phyloP scores from a whole-genome alignment of 2,888 invertebrate species.

The Pimpla rufipes region DNA sequence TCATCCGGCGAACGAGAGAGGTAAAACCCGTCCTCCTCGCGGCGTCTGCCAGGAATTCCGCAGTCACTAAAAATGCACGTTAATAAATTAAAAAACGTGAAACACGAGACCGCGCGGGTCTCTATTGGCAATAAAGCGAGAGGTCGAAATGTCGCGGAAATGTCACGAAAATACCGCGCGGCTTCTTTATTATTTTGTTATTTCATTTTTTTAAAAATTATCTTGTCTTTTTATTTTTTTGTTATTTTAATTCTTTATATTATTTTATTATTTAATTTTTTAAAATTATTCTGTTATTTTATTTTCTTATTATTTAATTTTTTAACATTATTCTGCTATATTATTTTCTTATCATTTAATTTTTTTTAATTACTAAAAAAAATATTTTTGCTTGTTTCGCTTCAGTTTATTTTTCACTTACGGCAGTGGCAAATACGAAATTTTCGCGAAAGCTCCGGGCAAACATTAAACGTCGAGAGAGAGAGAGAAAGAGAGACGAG shows the following conservation, averaged over 20 bases:
- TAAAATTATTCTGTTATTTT: not conserved
- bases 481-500: not conserved
- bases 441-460: constrained; percentile 17
- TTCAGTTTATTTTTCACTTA: not conserved
- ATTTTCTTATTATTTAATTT: not conserved
- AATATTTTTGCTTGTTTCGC: not conserved
- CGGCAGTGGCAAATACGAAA: constrained; percentile 11
- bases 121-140: constrained; percentile 3
- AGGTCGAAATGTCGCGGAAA: not conserved
- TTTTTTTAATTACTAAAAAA: not conserved
- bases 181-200: not conserved
- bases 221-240: not conserved
- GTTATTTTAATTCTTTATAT: not conserved
- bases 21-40: not conserved
- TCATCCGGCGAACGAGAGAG: not conserved
- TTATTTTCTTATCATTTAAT: not conserved
- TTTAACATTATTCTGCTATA: not conserved
- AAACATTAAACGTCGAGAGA: not conserved
- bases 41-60: not conserved
- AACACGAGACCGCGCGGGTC: not conserved
- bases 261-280: not conserved
- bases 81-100: constrained; percentile 10
- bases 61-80: not conserved
- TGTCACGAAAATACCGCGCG: not conserved
- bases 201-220: not conserved